A percentile compares a stretch with the other conserved stretches of the same genome.
phyloP scores from a whole-genome alignment of 2,113 vertebrate species.

The Ginglymostoma cirratum region DNA sequence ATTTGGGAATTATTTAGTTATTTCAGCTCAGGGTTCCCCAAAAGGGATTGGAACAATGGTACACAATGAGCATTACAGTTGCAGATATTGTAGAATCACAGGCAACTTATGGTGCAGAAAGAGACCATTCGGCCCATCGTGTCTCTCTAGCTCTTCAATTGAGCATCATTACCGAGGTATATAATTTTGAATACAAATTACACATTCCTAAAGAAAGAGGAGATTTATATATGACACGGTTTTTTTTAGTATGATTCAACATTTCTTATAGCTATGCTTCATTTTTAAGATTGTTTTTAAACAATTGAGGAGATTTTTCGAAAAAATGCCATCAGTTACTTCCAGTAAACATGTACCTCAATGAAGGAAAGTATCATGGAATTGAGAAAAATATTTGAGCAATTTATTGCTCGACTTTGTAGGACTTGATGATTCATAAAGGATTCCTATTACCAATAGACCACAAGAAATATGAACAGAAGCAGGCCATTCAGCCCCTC shows the following conservation, averaged over 20 bases:
- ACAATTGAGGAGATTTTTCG: background rate
- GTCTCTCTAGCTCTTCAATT: no score
- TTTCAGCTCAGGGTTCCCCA: background rate
- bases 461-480: no score
- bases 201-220: background rate
- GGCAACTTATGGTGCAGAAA: no score
- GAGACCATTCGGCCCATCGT: no score
- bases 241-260: background rate
- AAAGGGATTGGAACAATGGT: background rate
- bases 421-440: background rate
- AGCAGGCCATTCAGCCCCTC: no score
- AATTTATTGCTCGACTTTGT: background rate
- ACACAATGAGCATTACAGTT: background rate
- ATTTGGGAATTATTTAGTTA: background rate
- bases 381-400: background rate
- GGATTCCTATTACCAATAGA: no score
- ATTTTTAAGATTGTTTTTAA: background rate
- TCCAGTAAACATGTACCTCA: background rate
- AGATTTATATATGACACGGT: background rate
- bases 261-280: background rate
- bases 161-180: no score
- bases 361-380: background rate
- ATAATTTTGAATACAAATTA: background rate
- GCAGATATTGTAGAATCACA: background rate
- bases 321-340: background rate